phyloP scores from a whole-genome alignment of 2,113 vertebrate species.

The Cavia aperea region DNA sequence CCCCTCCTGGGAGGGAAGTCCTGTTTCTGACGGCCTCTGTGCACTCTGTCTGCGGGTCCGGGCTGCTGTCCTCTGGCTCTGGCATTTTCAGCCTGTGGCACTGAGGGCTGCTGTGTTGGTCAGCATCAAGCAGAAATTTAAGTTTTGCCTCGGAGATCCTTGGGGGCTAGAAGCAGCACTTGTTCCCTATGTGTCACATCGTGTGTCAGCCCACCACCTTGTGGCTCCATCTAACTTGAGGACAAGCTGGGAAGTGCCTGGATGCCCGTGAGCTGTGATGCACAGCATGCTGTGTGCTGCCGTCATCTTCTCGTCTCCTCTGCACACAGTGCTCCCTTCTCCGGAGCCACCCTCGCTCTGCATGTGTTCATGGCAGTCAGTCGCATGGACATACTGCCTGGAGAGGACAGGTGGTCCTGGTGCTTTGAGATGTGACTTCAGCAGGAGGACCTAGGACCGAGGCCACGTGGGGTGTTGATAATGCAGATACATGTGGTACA shows the following conservation, averaged over 20 bases:
- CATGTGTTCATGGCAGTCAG: background rate
- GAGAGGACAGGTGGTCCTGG: background rate
- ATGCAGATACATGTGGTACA: background rate
- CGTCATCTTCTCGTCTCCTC: background rate
- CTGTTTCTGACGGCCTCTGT: background rate
- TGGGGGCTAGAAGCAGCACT: background rate
- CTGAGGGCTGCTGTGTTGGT: background rate
- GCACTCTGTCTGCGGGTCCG: background rate
- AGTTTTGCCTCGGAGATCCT: background rate
- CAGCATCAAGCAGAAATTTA: background rate
- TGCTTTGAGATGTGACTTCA: background rate
- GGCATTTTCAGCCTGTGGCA: background rate
- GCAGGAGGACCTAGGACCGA: background rate
- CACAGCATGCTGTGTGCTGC: background rate
- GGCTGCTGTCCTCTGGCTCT: background rate
- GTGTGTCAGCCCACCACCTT: background rate
- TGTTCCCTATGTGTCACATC: background rate
- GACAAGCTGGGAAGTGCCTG: background rate
- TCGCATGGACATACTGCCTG: background rate
- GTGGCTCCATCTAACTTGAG: background rate
- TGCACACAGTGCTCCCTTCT: background rate
- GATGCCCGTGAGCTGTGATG: background rate
- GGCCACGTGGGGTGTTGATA: too few relatives aligned
- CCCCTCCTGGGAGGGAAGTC: background rate
- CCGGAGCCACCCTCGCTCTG: background rate